Evolutionary conservation across 2,113 vertebrate species (phyloP).

Genomic region (Stigmatopora nigra): DNA sequence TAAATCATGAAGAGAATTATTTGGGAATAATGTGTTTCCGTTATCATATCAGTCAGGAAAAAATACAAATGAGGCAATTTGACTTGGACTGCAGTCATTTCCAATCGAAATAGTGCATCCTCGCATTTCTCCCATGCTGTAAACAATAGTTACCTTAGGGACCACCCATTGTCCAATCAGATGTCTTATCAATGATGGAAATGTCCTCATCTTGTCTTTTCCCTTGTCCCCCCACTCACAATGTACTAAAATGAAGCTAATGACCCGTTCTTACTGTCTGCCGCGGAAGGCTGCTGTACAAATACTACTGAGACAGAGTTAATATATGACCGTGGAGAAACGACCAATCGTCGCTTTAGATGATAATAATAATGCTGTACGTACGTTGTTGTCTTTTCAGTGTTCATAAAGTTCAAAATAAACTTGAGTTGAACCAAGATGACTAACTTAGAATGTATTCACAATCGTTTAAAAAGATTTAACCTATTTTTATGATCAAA

Average conservation of each 20-base stretch:
- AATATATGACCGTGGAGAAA: constrained; percentile 60
- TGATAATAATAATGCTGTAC: constrained; percentile 49
- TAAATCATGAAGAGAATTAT: not conserved
- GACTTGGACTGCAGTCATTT: not conserved
- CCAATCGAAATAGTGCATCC: not conserved
- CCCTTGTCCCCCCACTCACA: not conserved
- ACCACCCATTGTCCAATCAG: constrained; percentile 63
- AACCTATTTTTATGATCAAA: too few species aligned
- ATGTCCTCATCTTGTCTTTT: constrained; percentile 9
- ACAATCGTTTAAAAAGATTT: too few species aligned
- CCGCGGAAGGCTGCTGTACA: constrained; percentile 49
- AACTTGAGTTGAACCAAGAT: constrained; percentile 70
- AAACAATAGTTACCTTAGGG: constrained; percentile 43
- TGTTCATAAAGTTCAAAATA: constrained; percentile 58
- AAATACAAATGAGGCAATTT: not conserved
- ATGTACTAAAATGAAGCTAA: constrained; percentile 37
- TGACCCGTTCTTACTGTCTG: constrained; percentile 40
- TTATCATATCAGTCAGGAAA: too few species aligned
- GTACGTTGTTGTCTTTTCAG: constrained; percentile 61
- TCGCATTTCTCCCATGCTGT: not conserved
- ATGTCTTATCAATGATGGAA: constrained; percentile 19
- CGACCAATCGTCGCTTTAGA: constrained; percentile 56
- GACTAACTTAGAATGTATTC: not conserved
- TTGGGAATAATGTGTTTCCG: too few species aligned
- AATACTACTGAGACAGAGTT: constrained; percentile 62